Evolutionary conservation across 1,140 invertebrate species (phyloP).

Genomic region (Drosophila lacteicornis): DNA sequence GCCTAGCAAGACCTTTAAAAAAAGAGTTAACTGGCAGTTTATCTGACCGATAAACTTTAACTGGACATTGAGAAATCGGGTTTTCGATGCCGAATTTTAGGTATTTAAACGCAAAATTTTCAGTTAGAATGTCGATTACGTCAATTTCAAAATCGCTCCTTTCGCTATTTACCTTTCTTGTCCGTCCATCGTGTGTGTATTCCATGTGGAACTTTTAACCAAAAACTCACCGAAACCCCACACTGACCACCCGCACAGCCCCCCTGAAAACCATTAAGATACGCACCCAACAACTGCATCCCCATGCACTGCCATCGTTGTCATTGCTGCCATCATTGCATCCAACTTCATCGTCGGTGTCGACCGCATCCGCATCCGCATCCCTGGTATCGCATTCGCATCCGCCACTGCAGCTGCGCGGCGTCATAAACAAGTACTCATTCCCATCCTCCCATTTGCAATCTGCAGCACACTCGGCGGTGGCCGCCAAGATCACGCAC

Average conservation of each 20-base stretch:
- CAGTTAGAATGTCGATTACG: neutral
- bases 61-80: neutral
- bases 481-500: constrained; percentile 81
- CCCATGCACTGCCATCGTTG: constrained; percentile 48
- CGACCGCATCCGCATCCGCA: constrained; percentile 15
- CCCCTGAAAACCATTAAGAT: constrained; percentile 77
- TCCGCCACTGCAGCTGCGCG: constrained; percentile 67
- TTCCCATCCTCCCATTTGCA: constrained; percentile 63
- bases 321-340: constrained; percentile 51
- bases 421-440: constrained; percentile 76
- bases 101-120: constrained; percentile 19
- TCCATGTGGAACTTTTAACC: constrained; percentile 13
- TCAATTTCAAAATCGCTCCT: neutral
- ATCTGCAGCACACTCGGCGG: constrained; percentile 69
- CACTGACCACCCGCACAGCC: constrained; percentile 41
- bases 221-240: constrained; percentile 26
- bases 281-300: constrained; percentile 63
- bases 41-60: no score
- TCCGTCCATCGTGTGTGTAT: constrained; percentile 22
- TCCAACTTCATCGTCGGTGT: constrained; percentile 36
- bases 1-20: no score
- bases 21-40: no score
- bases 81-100: constrained; percentile 5
- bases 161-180: constrained; percentile 1
- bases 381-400: constrained; percentile 59